Conservation (phyloP, 1,140 invertebrate species). For the Ephestia elutella region DNA sequence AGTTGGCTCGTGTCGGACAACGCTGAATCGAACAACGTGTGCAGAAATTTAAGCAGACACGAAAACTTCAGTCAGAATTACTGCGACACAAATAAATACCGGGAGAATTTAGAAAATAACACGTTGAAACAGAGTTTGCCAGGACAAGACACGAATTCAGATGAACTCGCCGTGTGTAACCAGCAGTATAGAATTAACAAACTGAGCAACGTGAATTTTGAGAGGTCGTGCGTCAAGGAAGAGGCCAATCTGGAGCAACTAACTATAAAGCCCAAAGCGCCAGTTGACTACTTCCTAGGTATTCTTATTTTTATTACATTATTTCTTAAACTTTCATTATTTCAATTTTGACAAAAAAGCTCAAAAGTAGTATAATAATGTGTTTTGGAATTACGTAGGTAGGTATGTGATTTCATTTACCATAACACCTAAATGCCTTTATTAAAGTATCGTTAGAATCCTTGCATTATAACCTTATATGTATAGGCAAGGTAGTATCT, state of each 20-base stretch:
- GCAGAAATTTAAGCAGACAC: conserved; percentile 19
- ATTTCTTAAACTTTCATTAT: not conserved
- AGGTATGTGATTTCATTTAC: too few relatives aligned
- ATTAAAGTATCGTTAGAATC: too few relatives aligned
- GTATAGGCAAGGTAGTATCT: too few relatives aligned
- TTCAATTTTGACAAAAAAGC: too few relatives aligned
- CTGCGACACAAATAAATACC: conserved; percentile 20
- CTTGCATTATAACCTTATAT: too few relatives aligned
- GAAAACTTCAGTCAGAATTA: conserved; percentile 30
- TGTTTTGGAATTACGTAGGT: too few relatives aligned
- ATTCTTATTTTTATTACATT: not conserved
- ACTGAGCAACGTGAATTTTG: conserved; percentile 27
- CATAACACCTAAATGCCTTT: too few relatives aligned
- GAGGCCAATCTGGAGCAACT: conserved; percentile 28
- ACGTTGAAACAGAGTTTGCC: conserved; percentile 1
- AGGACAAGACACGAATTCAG: conserved; percentile 7
- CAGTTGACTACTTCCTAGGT: not conserved
- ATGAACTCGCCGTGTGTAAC: conserved; percentile 44
- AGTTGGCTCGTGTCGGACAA: conserved; percentile 30
- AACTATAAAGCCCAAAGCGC: too few relatives aligned
- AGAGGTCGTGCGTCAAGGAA: conserved; percentile 15
- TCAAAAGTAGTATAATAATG: too few relatives aligned
- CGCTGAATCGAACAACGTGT: conserved; percentile 18
- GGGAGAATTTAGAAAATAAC: conserved; percentile 15
- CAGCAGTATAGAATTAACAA: conserved; percentile 46